Base-by-base conservation (phyloP, 2,797 vertebrate species). In the Pseudochirops corinnae region DNA sequence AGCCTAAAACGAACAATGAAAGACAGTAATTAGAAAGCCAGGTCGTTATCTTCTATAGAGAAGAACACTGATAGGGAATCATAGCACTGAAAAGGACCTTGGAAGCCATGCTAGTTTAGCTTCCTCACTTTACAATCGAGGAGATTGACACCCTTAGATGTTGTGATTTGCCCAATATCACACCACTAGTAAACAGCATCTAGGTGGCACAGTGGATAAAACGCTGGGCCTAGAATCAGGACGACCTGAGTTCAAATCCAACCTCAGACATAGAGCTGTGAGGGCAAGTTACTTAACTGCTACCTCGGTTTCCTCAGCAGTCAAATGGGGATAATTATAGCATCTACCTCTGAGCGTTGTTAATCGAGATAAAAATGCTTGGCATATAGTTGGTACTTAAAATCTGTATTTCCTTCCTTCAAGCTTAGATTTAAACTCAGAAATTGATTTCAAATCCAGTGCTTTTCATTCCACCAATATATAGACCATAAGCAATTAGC, bases 1-100 rank as follows among this genome's bases (percentile, higher is more conserved):
- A 92, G 98, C 98, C 99, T 99, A 94, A 95, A 98, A 98, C 95
- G 90, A 0, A 92, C 96, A 90, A 98, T 52, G 97, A 98, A 98
- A 98, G 0, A 31, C 67, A 29, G 95, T 53, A 96, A 96, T 98
- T 67, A 98, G 95, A 97, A 98, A 96, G 24, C 24, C 31, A 0
- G 93, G 93, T 92, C 53, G 29, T 4, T 92, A 82, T 31, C 92
- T 74, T 94, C 74, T 50, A 11, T 95, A 74, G 29, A 92, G 96
- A 97, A 97, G 55, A 14, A 97, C 96, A 95, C 90, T 92, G n/a
- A 95, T 0, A 93, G 13, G 21, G 2, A 82, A 46, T 46, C 39
- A 24, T 1, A 87, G 21, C 39, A 87, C 21, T 26, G 74, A 50
- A 46, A 39, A 87, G 74, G 74, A 87, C 21, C 39, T 87, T 87